phyloP scores from a whole-genome alignment of 1,140 invertebrate genomes.

The Leptopilina clavipes region DNA sequence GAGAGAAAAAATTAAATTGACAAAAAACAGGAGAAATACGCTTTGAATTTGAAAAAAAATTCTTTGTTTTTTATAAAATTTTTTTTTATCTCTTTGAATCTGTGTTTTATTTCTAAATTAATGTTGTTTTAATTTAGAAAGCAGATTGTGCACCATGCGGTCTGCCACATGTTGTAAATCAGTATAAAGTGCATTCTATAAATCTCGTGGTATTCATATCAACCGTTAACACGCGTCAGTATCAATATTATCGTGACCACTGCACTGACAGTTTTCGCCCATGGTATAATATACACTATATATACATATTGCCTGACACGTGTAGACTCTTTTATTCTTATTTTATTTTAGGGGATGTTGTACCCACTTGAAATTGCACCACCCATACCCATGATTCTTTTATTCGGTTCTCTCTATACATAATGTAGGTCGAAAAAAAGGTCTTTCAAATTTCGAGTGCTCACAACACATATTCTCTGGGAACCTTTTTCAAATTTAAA shows the following conservation, averaged over 20 bases:
- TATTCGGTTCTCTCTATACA: background rate
- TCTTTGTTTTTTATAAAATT: background rate
- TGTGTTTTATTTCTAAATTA: background rate
- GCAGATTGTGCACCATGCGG: slow-evolving; percentile 47
- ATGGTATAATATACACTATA: background rate
- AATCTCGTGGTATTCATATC: slow-evolving; percentile 49
- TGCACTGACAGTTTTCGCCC: slow-evolving; percentile 40
- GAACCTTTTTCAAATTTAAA: slow-evolving; percentile 8
- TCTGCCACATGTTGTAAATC: slow-evolving; percentile 54
- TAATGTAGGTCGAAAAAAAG: slow-evolving; percentile 17
- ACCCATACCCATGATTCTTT: background rate
- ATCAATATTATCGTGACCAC: slow-evolving; percentile 49
- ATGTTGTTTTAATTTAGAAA: background rate
- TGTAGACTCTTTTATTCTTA: slow-evolving; percentile 41
- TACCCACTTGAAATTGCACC: slow-evolving; percentile 4
- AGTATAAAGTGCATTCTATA: slow-evolving; percentile 49
- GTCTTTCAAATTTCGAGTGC: slow-evolving; percentile 10
- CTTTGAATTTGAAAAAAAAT: no score
- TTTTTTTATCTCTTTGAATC: background rate
- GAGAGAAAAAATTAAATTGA: no score
- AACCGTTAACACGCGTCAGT: slow-evolving; percentile 51
- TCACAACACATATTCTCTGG: background rate
- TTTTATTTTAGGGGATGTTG: slow-evolving; percentile 17
- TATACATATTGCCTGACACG: slow-evolving; percentile 38
- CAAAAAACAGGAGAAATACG: no score